phyloP scores from a whole-genome alignment of 2,888 invertebrate species.

The Mactromeris polynyma region DNA sequence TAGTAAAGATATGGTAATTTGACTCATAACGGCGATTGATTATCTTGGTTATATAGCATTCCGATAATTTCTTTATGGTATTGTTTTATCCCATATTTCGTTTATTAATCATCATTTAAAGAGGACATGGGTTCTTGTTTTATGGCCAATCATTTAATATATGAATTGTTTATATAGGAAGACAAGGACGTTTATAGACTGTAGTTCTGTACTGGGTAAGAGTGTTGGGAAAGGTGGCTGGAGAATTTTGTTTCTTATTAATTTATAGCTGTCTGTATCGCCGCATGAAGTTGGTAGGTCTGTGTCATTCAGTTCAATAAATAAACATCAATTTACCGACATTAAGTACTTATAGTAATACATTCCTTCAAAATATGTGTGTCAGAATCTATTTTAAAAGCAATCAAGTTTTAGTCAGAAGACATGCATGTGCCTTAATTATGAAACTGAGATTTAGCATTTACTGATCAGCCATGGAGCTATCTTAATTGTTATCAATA shows the following conservation, averaged over 20 bases:
- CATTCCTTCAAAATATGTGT: too few relatives aligned
- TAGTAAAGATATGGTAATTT: not conserved
- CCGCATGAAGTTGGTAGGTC: not conserved
- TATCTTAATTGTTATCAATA: too few relatives aligned
- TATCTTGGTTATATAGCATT: not conserved
- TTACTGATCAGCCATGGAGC: too few relatives aligned
- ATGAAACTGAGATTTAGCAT: too few relatives aligned
- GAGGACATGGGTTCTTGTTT: not conserved
- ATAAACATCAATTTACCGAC: not conserved
- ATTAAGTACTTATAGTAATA: too few relatives aligned
- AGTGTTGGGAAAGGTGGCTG: not conserved
- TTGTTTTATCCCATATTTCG: slow-evolving; percentile 31
- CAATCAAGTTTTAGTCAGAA: too few relatives aligned
- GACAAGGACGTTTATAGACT: not conserved
- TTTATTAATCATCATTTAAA: slow-evolving; percentile 29
- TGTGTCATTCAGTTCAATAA: not conserved
- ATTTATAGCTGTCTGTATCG: not conserved
- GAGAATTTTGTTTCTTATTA: not conserved
- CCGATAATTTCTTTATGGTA: not conserved
- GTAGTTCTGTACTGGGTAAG: not conserved
- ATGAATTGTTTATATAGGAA: not conserved
- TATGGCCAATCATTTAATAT: not conserved
- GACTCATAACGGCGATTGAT: not conserved
- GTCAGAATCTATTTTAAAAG: too few relatives aligned
- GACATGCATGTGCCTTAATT: too few relatives aligned